Evolutionary conservation across 2,888 invertebrate genomes (phyloP).

Genomic region (Nymphalis urticae): DNA sequence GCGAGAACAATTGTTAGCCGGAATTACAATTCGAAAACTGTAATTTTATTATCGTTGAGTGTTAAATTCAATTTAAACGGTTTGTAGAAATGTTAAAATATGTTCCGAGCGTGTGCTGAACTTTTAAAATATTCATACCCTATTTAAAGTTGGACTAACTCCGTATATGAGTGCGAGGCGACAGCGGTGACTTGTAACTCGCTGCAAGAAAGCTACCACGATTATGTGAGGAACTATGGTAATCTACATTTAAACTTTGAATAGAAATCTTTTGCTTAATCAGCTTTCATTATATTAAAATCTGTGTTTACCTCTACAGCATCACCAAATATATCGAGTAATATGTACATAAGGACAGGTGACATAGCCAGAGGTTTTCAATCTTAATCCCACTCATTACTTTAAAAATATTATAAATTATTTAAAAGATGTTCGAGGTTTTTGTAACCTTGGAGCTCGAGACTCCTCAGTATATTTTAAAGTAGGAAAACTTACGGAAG

Average conservation of each 20-base stretch:
- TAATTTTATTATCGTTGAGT: constrained; percentile 8
- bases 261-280: too few species aligned
- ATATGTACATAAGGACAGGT: too few species aligned
- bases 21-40: constrained; percentile 9
- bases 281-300: too few species aligned
- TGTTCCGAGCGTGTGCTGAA: constrained; percentile 4
- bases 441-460: too few species aligned
- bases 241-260: constrained; percentile 1
- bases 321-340: too few species aligned
- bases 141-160: constrained; percentile 6
- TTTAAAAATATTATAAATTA: too few species aligned
- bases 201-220: neutral
- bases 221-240: neutral
- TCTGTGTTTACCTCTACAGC: too few species aligned
- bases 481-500: too few species aligned
- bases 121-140: constrained; percentile 10
- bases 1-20: constrained; percentile 8
- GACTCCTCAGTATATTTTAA: too few species aligned
- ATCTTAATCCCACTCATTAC: too few species aligned
- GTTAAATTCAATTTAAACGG: constrained; percentile 8
- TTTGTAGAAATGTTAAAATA: constrained; percentile 5
- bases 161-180: neutral
- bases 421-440: too few species aligned
- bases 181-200: neutral
- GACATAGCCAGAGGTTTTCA: too few species aligned